Conservation (phyloP, 2,888 invertebrate species). For the Perithous albicinctus region DNA sequence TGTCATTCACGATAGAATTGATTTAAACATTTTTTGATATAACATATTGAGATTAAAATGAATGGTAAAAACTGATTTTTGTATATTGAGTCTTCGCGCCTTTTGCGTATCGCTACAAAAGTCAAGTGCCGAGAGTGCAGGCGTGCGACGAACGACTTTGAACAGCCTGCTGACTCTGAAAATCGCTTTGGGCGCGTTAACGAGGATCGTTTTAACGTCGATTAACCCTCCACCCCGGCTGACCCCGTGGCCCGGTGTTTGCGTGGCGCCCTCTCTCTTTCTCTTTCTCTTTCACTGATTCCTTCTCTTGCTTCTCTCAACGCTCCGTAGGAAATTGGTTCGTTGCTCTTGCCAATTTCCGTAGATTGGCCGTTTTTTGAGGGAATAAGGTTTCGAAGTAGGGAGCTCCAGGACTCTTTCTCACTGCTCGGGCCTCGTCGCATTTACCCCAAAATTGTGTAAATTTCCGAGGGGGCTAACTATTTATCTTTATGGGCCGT, state of each 20-base stretch:
- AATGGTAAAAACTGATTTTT: neutral
- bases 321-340: conserved; percentile 80
- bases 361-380: conserved; percentile 75
- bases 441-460: conserved; percentile 81
- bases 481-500: conserved; percentile 83
- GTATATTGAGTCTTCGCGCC: neutral
- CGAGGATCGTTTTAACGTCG: conserved; percentile 84
- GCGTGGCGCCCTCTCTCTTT: conserved; percentile 74
- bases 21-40: neutral
- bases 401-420: conserved; percentile 51
- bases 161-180: conserved; percentile 61
- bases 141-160: conserved; percentile 59
- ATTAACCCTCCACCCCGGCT: conserved; percentile 82
- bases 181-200: conserved; percentile 79
- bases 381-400: conserved; percentile 50
- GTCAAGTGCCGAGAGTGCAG: conserved; percentile 22
- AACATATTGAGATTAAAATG: neutral
- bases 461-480: conserved; percentile 82
- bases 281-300: conserved; percentile 23
- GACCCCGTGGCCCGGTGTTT: conserved; percentile 81
- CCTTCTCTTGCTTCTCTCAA: conserved; percentile 10
- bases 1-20: conserved; percentile 6
- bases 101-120: conserved; percentile 14
- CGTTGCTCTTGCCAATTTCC: conserved; percentile 82
- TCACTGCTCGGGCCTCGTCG: conserved; percentile 66